Conservation (phyloP, 2,797 vertebrate genomes). For the Urophycis tenuis region DNA sequence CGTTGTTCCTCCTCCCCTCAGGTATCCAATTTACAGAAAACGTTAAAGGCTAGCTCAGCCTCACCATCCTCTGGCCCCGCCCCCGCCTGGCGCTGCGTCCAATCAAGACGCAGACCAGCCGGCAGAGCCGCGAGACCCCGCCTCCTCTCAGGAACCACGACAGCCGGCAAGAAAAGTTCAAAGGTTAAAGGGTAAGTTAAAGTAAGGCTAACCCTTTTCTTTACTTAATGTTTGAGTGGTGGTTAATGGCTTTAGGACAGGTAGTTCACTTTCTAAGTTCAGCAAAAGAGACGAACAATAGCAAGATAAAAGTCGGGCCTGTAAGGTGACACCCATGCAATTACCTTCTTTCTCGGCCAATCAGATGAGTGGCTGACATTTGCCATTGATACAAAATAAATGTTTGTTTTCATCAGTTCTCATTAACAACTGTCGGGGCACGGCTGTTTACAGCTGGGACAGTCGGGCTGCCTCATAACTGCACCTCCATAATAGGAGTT, state of each 20-base stretch:
- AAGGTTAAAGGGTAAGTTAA: slow-evolving; percentile 93
- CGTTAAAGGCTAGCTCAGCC: slow-evolving; percentile 87
- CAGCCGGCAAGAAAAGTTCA: slow-evolving; percentile 94
- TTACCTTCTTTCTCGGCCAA: not conserved
- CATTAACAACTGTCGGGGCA: slow-evolving; percentile 14
- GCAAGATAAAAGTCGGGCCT: not conserved
- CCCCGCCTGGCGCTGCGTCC: slow-evolving; percentile 84
- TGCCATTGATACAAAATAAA: slow-evolving; percentile 19
- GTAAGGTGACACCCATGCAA: not conserved
- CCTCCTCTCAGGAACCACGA: slow-evolving; percentile 88
- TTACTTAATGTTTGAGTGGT: not conserved
- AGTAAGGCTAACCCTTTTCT: slow-evolving; percentile 1
- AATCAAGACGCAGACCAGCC: slow-evolving; percentile 78
- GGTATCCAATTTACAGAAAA: slow-evolving; percentile 97
- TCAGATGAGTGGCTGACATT: not conserved
- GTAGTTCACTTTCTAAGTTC: not conserved
- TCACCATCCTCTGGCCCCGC: slow-evolving; percentile 76
- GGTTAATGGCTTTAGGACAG: slow-evolving; percentile 1
- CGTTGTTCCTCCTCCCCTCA: slow-evolving; percentile 42
- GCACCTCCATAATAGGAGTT: slow-evolving; percentile 31
- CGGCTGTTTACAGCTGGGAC: not conserved
- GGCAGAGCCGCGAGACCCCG: slow-evolving; percentile 74
- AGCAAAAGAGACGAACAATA: not conserved
- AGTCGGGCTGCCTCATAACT: slow-evolving; percentile 16
- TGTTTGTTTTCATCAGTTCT: slow-evolving; percentile 12